A percentile compares a stretch with the other conserved stretches of the same genome.
phyloP scores from a whole-genome alignment of 1,140 invertebrate species.

The Orius laevigatus region DNA sequence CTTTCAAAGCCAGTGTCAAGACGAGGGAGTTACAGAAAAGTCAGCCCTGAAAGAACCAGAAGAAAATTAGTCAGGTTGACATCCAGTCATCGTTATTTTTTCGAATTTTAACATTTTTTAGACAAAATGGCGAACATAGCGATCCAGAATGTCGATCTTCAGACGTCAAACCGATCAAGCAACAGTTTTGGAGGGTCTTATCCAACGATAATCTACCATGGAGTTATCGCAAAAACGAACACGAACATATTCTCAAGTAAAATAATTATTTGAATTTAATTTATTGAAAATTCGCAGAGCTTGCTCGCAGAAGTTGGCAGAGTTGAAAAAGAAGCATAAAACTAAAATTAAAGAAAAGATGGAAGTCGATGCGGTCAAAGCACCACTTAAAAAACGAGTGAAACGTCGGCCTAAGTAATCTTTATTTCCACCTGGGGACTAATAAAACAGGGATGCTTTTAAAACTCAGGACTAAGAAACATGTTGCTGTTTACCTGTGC shows the following conservation, averaged over 20 bases:
- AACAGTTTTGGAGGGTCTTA: slow-evolving; percentile 9
- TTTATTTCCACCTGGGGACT: too few species aligned
- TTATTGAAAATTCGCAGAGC: slow-evolving; percentile 13
- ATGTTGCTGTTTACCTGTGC: not conserved
- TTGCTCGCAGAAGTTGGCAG: slow-evolving; percentile 23
- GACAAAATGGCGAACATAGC: slow-evolving; percentile 9
- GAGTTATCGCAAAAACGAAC: slow-evolving; percentile 9
- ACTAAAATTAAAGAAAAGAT: slow-evolving; percentile 10
- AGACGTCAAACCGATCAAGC: not conserved
- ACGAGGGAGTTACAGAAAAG: not conserved
- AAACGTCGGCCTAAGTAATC: slow-evolving; percentile 11
- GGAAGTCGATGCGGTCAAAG: slow-evolving; percentile 5
- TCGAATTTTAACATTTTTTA: slow-evolving; percentile 1
- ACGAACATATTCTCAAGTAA: slow-evolving; percentile 18
- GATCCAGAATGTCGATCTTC: slow-evolving; percentile 1
- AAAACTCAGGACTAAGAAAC: not conserved
- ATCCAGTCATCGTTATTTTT: not conserved
- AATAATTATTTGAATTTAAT: not conserved
- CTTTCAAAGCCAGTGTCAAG: not conserved
- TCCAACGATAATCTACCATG: slow-evolving; percentile 13
- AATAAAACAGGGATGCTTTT: too few species aligned
- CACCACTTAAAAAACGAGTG: slow-evolving; percentile 6
- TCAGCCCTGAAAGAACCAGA: slow-evolving; percentile 10
- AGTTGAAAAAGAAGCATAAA: slow-evolving; percentile 25
- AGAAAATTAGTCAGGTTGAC: slow-evolving; percentile 6